Base-by-base conservation (phyloP, 2,113 vertebrate species). In the Nothocercus julius region DNA sequence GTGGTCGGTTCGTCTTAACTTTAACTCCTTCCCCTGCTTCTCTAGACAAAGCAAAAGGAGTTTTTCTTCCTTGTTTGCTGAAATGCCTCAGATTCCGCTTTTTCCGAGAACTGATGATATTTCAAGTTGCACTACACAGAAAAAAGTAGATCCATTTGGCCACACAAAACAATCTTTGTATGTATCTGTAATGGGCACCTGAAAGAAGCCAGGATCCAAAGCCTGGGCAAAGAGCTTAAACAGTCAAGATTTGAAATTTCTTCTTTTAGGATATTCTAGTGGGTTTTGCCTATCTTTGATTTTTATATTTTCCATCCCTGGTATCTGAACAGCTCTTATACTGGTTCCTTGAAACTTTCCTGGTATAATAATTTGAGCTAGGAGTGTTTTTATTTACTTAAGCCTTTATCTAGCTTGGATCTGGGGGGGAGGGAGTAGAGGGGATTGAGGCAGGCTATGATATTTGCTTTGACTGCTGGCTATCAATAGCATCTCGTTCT, bases 1-100 rank as follows among this genome's bases (percentile, higher is more conserved):
- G 87, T 93, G 85, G 89, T 95, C 4, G 42, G 82, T 91, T 95
- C 82, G 69, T 93, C 84, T 94, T 91, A 78, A 72, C 45, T 90
- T 92, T 93, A 94, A 79, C 68, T 87, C 92, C 63, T 86, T 90
- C 91, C 74, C 63, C 76, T 87, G 42, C 84, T 78, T 91, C 30
- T n/a, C 49, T 16, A 81, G 92, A 62, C 34, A 86, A 44, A 89
- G 8, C 3, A 72, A 68, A 91, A 89, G 27, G 27, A 58, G 4
- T 3, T 66, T 64, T 54, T 82, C 67, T 30, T 6, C 21, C 56
- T 56, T 6, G 3, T 22, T 56, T 68, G 45, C 5, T 38, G 20
- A 90, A 92, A 56, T 59, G 30, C 3, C 10, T 3, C 13, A 53
- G 34, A 66, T 77, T 80, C 82, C 70, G 1, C 4, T 80, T 81